Base-by-base conservation (phyloP, 2,113 vertebrate genomes). In the Zosterops lateralis region DNA sequence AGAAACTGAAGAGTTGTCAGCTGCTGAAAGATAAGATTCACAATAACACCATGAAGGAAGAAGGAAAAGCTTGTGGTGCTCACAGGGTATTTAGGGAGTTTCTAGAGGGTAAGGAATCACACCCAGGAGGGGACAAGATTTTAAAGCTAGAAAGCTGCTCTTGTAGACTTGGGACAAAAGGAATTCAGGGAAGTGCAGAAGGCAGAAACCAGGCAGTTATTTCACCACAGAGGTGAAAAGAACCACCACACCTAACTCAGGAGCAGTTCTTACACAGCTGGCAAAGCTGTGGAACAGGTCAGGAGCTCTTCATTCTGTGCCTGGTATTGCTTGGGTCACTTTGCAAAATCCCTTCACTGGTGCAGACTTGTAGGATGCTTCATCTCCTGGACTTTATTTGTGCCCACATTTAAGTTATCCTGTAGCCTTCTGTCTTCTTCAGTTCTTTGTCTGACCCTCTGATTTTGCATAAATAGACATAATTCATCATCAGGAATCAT, bases 311-410 rank as follows among this genome's bases (percentile, higher is more conserved):
- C 0, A 1, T 85, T 76, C n/a, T 31, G 17, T 75, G 36, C 78
- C 4, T 2, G 0, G 0, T 31, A 19, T 44, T 56, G 17, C 42
- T 87, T 68, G 45, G 31, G 45, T 72, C 54, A 53, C 53, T 81
- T 62, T 40, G 50, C 74, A 70, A 56, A 29, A 56, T 45, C 24
- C 31, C 21, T 68, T 42, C n/a, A 31, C 21, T 22, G 18, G 22
- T 90, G 29, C 38, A 60, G 48, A 26, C 29, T 38, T 67, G 17
- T 4, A 72, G 24, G 17, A 22, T 66, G 12, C 61, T 78, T 67
- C 42, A 34, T 66, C 29, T 74, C 14, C 51, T 29, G 6, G 32
- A 21, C 36, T 76, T 72, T 75, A 58, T 47, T 70, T 65, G 48
- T 53, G n/a, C 31, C 13, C 3, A 5, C 22, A n/a, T 83, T 48